These are phyloP conservation scores for Diadumene lineata DNA, from an alignment of 92 coral and sea anemone genomes.

Conservation along the genomic window DNA sequence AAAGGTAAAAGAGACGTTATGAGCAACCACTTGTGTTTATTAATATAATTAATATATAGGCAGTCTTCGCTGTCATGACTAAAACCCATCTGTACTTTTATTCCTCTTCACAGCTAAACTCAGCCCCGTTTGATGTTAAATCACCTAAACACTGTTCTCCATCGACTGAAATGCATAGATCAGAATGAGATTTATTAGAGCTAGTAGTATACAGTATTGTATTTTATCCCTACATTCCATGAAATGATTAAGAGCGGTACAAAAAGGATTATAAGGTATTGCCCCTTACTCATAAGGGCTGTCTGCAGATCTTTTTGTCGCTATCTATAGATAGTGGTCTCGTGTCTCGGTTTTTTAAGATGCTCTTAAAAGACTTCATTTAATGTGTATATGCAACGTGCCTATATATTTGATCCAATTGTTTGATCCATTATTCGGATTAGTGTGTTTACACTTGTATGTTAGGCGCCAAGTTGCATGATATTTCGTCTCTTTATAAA, in stretches of 20 bases:
- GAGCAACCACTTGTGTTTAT: not conserved
- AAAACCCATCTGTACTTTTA: no score
- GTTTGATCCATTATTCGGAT: not conserved
- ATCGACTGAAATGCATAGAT: no score
- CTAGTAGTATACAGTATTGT: not conserved
- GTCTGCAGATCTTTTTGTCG: not conserved
- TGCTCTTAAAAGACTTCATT: not conserved
- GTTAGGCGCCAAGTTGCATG: not conserved
- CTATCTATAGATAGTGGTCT: constrained; percentile 4
- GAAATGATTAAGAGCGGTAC: not conserved
- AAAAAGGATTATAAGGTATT: constrained; percentile 1
- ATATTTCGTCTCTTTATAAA: not conserved
- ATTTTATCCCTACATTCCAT: not conserved
- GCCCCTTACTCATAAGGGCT: not conserved
- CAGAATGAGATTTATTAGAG: not conserved
- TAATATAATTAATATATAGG: no score
- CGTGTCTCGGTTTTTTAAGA: not conserved
- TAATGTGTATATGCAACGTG: not conserved
- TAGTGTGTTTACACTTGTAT: not conserved
- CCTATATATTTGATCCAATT: not conserved
- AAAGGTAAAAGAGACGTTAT: not conserved
- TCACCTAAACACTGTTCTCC: no score
- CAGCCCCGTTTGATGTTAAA: no score
- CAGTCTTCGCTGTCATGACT: no score
- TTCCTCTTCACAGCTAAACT: no score